Evolutionary conservation across 2,797 vertebrate species (phyloP).

Genomic region (Spinibarbus caldwelli): DNA sequence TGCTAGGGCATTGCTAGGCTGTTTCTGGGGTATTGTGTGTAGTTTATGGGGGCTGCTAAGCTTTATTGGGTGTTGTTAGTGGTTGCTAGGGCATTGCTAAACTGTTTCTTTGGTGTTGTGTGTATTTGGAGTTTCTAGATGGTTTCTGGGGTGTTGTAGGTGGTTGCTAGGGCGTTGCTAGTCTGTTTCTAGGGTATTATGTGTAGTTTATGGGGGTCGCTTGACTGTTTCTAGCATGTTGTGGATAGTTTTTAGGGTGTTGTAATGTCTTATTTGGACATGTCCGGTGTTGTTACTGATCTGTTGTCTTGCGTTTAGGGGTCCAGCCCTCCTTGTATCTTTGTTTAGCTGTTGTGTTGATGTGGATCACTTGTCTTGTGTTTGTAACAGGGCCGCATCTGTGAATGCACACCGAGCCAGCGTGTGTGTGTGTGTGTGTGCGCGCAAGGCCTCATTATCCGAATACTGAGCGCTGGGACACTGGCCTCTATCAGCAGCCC

Average conservation of each 20-base stretch:
- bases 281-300: neutral
- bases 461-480: slow-evolving; percentile 61
- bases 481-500: slow-evolving; percentile 64
- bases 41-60: too few relatives aligned
- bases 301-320: neutral
- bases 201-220: neutral
- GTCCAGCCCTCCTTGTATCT: neutral
- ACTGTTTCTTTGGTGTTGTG: neutral
- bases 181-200: too few relatives aligned
- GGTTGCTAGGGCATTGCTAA: neutral
- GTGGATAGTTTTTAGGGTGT: too few relatives aligned
- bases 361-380: slow-evolving; percentile 47
- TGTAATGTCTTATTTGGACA: neutral
- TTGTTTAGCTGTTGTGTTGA: slow-evolving; percentile 27
- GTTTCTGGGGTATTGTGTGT: too few relatives aligned
- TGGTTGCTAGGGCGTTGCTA: too few relatives aligned
- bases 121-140: too few relatives aligned
- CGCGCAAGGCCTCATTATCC: slow-evolving; percentile 59
- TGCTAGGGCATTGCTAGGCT: too few relatives aligned
- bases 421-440: slow-evolving; percentile 4
- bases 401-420: slow-evolving; percentile 47
- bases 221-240: neutral
- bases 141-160: too few relatives aligned
- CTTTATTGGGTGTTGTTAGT: too few relatives aligned
- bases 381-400: slow-evolving; percentile 49